Conservation (phyloP, 2,797 vertebrate species). For the Melopsittacus undulatus region DNA sequence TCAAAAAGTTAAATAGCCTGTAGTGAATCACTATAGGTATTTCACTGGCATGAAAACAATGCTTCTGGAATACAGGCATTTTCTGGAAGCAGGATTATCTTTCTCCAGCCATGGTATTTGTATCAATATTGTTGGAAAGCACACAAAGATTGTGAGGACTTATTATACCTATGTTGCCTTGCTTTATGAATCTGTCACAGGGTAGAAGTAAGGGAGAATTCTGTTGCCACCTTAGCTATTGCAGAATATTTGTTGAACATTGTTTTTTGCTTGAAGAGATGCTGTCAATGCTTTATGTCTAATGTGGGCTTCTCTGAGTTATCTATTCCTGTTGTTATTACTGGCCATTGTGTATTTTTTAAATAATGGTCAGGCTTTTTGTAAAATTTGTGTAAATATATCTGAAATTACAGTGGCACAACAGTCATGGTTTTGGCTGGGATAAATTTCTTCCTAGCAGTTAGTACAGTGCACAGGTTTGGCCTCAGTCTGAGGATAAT, state of each 20-base stretch:
- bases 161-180: background rate
- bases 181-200: background rate
- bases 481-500: too few species aligned
- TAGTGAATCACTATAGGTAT: background rate
- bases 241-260: background rate
- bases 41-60: background rate
- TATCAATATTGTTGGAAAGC: background rate
- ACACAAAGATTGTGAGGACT: background rate
- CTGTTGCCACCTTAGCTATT: background rate
- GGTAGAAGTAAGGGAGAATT: background rate
- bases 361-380: background rate
- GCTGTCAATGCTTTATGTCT: background rate
- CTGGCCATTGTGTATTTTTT: background rate
- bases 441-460: too few species aligned
- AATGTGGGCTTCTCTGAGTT: background rate
- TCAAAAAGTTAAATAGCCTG: background rate
- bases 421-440: too few species aligned
- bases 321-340: background rate
- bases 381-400: background rate
- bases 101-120: background rate
- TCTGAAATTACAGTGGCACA: background rate
- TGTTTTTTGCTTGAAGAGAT: background rate
- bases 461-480: too few species aligned
- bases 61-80: background rate
- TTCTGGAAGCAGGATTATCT: background rate